Base-by-base conservation (phyloP, 2,888 invertebrate genomes). In the Aspidapion aeneum region DNA sequence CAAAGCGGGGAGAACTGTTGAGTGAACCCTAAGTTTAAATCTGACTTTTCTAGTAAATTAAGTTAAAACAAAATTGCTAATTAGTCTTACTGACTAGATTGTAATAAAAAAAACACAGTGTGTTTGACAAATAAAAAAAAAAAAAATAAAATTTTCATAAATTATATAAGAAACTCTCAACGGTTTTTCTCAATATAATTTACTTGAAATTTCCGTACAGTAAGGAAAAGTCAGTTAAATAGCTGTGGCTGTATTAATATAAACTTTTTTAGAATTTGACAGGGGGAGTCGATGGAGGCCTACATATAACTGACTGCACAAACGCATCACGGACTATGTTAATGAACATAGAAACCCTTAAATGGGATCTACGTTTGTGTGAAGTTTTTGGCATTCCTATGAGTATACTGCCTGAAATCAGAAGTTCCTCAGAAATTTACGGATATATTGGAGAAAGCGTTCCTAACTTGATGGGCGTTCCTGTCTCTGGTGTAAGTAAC, bases 311-410 rank as follows among this genome's bases (percentile, higher is more conserved):
- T 0, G 98, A 99, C 80, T 95, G 97, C 0, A 95, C 97, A 49
- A 99, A 99, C 81, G 98, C 98, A 9, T 95, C 95, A 49, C 86
- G 98, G 66, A 98, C 98, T 0, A 92, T 96, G 86, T 83, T 98
- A 0, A 96, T 99, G 94, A 96, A 97, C 76, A 84, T 98, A 59
- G 86, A 87, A 70, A 90, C 88, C 16, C 81, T 94, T 22, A 83
- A 91, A 73, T 98, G 97, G 97, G 96, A 97, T 79, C 83, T 86
- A 18, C 84, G 89, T 65, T 81, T 98, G 19, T 90, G 95, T 78
- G 85, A 90, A 62, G 94, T 96, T 78, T 98, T 98, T 79, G 87
- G 90, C 68, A 89, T 99, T 78, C 94, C 96, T 2, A 82, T 85
- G 78, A 81, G 85, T 69, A 90, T 98, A 70, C 82, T 98, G 68